Evolutionary conservation across 92 coral and sea anemone species (phyloP).

Genomic region (Scolanthus callimorphus): DNA sequence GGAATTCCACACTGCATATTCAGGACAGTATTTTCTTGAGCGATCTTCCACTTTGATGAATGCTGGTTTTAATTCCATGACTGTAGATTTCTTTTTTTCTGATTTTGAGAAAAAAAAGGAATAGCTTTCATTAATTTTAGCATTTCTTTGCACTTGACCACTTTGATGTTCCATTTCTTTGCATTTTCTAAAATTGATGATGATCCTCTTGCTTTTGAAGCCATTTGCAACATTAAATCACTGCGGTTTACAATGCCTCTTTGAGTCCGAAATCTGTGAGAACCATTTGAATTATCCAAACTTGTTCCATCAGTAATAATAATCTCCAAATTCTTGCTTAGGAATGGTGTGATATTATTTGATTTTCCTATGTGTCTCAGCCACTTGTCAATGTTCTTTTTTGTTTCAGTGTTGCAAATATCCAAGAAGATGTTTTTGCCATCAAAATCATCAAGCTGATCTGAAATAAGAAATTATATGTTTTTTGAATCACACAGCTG

Average conservation of each 20-base stretch:
- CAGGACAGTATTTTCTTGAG: constrained; percentile 36
- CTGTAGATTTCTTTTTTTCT: not conserved
- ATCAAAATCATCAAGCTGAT: not conserved
- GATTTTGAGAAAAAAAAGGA: not conserved
- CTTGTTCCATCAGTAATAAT: constrained; percentile 17
- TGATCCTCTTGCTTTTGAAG: constrained; percentile 12
- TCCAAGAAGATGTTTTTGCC: constrained; percentile 8
- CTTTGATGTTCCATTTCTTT: constrained; percentile 17
- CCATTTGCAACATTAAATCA: constrained; percentile 11
- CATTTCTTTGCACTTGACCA: constrained; percentile 5
- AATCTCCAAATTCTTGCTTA: constrained; percentile 23
- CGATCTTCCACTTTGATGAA: constrained; percentile 21
- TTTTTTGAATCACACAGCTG: no score
- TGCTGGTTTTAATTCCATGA: not conserved
- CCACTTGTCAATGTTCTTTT: not conserved
- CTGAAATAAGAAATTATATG: not conserved
- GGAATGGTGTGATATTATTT: constrained; percentile 13
- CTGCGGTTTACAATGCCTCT: constrained; percentile 12
- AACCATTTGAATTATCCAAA: not conserved
- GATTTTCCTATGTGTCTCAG: not conserved
- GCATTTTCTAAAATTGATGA: constrained; percentile 15
- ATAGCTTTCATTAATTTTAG: not conserved
- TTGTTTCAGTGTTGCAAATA: not conserved
- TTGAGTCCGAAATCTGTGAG: not conserved
- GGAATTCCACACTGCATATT: constrained; percentile 9